Conservation (phyloP, 2,797 vertebrate genomes). For the Myotis myotis region DNA sequence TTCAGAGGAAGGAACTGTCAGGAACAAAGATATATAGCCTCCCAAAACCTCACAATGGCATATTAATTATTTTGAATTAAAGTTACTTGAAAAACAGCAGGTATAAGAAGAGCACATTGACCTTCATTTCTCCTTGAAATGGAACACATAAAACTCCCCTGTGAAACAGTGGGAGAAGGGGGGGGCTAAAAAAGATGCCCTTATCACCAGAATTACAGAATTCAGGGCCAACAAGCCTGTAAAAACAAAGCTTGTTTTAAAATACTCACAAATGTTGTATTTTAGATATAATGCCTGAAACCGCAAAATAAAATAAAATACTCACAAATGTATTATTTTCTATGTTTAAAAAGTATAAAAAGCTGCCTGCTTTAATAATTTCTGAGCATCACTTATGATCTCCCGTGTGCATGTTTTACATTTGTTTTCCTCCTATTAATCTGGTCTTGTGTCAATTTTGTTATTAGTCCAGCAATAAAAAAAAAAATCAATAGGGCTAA, state of each 20-base stretch:
- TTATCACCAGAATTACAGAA: neutral
- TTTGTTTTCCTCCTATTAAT: neutral
- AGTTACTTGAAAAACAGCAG: neutral
- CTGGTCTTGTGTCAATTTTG: neutral
- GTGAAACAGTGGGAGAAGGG: accelerated
- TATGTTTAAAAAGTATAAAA: neutral
- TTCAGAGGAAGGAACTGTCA: neutral
- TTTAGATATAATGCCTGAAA: no score
- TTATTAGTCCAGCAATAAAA: neutral
- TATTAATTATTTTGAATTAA: neutral
- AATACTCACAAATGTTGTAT: neutral
- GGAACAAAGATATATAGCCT: neutral
- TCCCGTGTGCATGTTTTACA: neutral
- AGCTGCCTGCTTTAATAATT: neutral
- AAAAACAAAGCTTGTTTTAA: neutral
- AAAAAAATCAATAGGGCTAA: neutral
- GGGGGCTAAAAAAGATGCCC: neutral
- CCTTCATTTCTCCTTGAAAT: neutral
- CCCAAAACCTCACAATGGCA: neutral
- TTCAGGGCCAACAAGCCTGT: neutral
- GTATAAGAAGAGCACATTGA: neutral
- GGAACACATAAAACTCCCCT: neutral
- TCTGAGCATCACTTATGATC: neutral
- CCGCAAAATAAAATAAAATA: neutral
- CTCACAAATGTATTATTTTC: neutral